Evolutionary conservation across 53 echinoderm and acorn worm species (phyloP).

Genomic region (Mesocentrotus franciscanus): DNA sequence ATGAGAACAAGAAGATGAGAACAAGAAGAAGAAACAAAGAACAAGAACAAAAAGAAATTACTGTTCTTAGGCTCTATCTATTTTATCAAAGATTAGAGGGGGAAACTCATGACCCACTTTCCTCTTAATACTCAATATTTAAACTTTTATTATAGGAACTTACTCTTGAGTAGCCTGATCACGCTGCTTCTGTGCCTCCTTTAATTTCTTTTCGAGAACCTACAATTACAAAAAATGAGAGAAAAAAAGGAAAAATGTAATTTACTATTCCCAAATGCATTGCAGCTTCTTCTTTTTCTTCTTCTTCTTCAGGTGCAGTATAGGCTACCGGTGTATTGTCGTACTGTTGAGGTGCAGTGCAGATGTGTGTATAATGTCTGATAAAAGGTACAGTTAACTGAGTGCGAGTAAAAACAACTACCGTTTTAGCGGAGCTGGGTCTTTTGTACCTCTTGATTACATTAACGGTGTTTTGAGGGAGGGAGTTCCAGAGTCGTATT

Average conservation of each 20-base stretch:
- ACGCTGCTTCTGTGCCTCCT: slow-evolving; percentile 73
- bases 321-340: too few relatives aligned
- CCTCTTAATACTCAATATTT: too few relatives aligned
- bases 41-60: not conserved
- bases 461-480: not conserved
- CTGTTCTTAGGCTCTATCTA: too few relatives aligned
- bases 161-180: slow-evolving; percentile 63
- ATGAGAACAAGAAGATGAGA: not conserved
- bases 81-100: not conserved
- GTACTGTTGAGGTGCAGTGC: too few relatives aligned
- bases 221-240: slow-evolving; percentile 45
- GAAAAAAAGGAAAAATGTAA: not conserved
- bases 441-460: too few relatives aligned
- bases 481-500: not conserved
- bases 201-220: slow-evolving; percentile 89
- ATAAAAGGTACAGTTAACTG: too few relatives aligned
- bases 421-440: too few relatives aligned
- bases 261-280: not conserved
- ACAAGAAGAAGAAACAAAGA: not conserved
- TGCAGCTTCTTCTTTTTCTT: too few relatives aligned
- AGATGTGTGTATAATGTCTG: too few relatives aligned
- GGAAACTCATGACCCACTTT: not conserved
- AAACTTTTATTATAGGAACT: slow-evolving; percentile 13
- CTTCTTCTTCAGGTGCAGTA: too few relatives aligned
- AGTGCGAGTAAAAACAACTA: too few relatives aligned